phyloP scores from a whole-genome alignment of 2,888 invertebrate species.

The Drosophila algonquin region DNA sequence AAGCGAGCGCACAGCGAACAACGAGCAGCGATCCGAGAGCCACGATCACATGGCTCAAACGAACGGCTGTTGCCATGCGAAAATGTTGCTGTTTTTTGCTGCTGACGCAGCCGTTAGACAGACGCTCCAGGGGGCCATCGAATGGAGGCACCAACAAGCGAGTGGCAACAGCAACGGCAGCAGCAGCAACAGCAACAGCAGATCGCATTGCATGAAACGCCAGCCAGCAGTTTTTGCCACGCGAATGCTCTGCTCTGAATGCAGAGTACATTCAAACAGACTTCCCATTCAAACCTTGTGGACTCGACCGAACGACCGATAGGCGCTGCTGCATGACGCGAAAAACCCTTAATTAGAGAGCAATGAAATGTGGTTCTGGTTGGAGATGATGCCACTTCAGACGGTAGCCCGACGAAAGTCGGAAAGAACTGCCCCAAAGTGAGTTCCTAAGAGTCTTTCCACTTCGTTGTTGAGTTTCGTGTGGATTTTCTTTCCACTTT shows the following conservation, averaged over 20 bases:
- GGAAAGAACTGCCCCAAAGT: too few species aligned
- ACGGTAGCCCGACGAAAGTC: too few species aligned
- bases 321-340: not conserved
- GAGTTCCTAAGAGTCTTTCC: not conserved
- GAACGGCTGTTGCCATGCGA: constrained; percentile 60
- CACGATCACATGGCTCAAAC: constrained; percentile 53
- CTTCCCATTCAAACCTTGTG: not conserved
- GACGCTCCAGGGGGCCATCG: not conserved
- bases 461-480: not conserved
- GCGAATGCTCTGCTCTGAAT: constrained; percentile 10
- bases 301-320: not conserved
- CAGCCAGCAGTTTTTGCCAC: constrained; percentile 28
- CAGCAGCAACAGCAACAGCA: constrained; percentile 14
- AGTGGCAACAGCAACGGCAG: constrained; percentile 7
- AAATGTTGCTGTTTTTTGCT: constrained; percentile 29
- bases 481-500: not conserved
- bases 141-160: constrained; percentile 5
- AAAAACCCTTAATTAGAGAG: not conserved
- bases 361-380: not conserved
- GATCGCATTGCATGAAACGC: constrained; percentile 41
- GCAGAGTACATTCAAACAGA: not conserved
- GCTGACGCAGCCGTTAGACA: constrained; percentile 54
- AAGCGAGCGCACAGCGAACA: constrained; percentile 1
- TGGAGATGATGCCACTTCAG: not conserved
- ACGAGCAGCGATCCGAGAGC: constrained; percentile 1